Evolutionary conservation across 2,113 vertebrate genomes (phyloP), one percentile per base, ranked within the genome.

Genomic region (Microtus pennsylvanicus): DNA sequence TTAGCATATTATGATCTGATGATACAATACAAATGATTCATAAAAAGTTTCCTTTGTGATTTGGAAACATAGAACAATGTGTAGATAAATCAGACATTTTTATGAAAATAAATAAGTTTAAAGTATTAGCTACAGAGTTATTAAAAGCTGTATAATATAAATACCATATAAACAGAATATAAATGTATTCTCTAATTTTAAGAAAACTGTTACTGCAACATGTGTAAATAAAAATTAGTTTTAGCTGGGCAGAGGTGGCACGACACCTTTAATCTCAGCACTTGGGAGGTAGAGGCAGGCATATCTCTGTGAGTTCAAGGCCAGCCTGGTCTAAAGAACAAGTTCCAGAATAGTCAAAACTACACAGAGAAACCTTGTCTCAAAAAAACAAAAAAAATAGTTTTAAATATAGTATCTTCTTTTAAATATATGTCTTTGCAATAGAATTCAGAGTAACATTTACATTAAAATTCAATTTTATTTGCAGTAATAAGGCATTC

Each of bases 401-500:
- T 94, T 94, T 89, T 61, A 82, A 82, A 87, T 42, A 75, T n/a
- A 38, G 1, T 22, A 42, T 14, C 83, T 85, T 4, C 38, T 45
- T 47, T 19, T 87, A 82, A 96, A 75, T 63, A 61, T 33, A 78
- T 82, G 47, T 5, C 0, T 76, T 69, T 33, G 21, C 58, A 78
- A 61, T 61, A 69, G 35, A 93, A 67, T 74, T 77, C 89, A 91
- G 72, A 88, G 67, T 74, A 89, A 30, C 5, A n/a, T 24, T 80
- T 93, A 52, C 8, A 14, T 75, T 93, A 93, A 87, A 94, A 82
- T 75, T 94, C 38, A 76, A 3, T 89, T 95, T 94, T 74, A 55
- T 89, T 89, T 76, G 26, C 28, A 38, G 0, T 42, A 11, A 87
- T 8, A 24, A 67, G 45, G 65, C 2, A 67, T 0, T 75, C 92